phyloP scores from a whole-genome alignment of 2,113 vertebrate genomes.

The Phalacrocorax carbo region DNA sequence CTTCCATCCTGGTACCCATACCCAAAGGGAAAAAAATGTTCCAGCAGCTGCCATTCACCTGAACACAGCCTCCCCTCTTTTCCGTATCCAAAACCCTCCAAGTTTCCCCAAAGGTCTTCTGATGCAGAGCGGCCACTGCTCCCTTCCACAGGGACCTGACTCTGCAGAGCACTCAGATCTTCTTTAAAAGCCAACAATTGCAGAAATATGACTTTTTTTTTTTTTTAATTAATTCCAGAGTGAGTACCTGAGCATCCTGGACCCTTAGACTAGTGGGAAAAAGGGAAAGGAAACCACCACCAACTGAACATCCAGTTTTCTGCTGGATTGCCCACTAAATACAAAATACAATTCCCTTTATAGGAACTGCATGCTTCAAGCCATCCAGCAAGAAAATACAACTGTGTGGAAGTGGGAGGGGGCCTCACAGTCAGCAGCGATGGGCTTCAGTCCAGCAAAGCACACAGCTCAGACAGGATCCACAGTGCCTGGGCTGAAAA shows the following conservation, averaged over 20 bases:
- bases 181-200: background rate
- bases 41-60: background rate
- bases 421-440: background rate
- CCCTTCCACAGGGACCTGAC: background rate
- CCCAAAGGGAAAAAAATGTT: background rate
- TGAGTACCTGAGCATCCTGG: background rate
- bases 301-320: background rate
- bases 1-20: background rate
- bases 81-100: background rate
- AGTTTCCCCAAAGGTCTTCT: background rate
- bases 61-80: background rate
- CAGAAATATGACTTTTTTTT: background rate
- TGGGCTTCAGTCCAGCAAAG: background rate
- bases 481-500: background rate
- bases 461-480: background rate
- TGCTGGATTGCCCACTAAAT: background rate
- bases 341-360: background rate
- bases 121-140: accelerated
- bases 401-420: background rate
- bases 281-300: background rate
- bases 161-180: background rate
- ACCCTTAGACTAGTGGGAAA: background rate
- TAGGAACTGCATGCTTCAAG: background rate
- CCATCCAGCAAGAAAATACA: background rate
- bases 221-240: background rate